A percentile compares a stretch with the other conserved stretches of the same genome.
Conservation (phyloP, 2,888 invertebrate genomes). For the Acanthosepion esculentum region DNA sequence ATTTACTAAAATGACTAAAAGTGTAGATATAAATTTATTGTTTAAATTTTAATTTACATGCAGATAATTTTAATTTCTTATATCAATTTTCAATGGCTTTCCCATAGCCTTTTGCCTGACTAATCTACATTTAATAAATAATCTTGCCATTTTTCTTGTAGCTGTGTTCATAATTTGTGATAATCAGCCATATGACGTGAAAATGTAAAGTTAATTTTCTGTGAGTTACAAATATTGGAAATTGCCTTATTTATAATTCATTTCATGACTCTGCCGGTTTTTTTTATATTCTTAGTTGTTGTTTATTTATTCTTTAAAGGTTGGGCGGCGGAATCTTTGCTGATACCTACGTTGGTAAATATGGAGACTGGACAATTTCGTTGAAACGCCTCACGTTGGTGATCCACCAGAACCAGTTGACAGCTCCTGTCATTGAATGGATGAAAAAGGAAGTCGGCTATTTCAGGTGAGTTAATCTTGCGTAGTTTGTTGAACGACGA, state of each 20-base stretch:
- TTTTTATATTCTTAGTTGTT: not conserved
- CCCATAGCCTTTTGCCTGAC: no score
- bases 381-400: constrained; percentile 70
- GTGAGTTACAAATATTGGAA: not conserved
- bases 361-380: constrained; percentile 66
- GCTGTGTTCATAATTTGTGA: not conserved
- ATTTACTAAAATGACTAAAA: no score
- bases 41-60: no score
- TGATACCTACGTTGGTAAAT: constrained; percentile 72
- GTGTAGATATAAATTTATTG: no score
- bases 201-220: not conserved
- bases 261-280: not conserved
- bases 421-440: constrained; percentile 61
- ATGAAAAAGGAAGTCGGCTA: constrained; percentile 67
- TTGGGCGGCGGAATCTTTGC: constrained; percentile 72
- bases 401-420: constrained; percentile 68
- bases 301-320: constrained; percentile 56
- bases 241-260: not conserved
- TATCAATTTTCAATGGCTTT: no score
- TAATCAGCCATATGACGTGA: not conserved
- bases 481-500: no score
- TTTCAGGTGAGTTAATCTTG: constrained; percentile 61
- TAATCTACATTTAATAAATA: not conserved
- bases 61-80: no score
- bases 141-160: not conserved